Conservation (phyloP, 1,140 invertebrate genomes). For the Chrysomallon squamiferum region DNA sequence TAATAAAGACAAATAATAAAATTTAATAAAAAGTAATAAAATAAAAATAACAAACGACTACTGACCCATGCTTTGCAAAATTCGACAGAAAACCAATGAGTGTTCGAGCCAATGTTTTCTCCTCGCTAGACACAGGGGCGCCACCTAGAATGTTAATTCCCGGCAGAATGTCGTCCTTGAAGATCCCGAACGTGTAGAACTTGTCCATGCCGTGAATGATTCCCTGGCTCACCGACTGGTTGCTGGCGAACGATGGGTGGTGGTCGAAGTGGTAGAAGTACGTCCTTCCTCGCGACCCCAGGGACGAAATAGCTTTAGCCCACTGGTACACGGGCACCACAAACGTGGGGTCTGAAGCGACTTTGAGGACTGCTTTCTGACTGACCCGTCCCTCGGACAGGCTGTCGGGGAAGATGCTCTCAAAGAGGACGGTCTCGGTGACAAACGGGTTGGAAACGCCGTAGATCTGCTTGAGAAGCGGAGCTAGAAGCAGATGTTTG, state of each 20-base stretch:
- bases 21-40: too few species aligned
- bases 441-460: neutral
- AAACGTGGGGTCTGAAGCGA: neutral
- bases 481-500: neutral
- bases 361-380: neutral
- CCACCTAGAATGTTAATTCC: neutral
- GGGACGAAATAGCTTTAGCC: neutral
- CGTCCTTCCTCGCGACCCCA: neutral
- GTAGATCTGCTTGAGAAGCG: neutral
- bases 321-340: neutral
- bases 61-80: neutral
- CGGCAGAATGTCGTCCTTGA: neutral
- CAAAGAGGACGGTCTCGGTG: neutral
- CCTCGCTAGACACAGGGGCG: neutral
- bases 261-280: slow-evolving; percentile 1
- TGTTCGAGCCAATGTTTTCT: neutral
- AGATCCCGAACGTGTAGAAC: neutral
- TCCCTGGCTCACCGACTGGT: neutral
- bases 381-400: neutral
- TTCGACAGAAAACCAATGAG: neutral
- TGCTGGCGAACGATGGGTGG: neutral
- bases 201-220: neutral
- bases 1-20: too few species aligned
- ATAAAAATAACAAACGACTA: too few species aligned
- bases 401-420: neutral